Evolutionary conservation across 1,140 invertebrate species (phyloP).

Genomic region (Physella acuta): DNA sequence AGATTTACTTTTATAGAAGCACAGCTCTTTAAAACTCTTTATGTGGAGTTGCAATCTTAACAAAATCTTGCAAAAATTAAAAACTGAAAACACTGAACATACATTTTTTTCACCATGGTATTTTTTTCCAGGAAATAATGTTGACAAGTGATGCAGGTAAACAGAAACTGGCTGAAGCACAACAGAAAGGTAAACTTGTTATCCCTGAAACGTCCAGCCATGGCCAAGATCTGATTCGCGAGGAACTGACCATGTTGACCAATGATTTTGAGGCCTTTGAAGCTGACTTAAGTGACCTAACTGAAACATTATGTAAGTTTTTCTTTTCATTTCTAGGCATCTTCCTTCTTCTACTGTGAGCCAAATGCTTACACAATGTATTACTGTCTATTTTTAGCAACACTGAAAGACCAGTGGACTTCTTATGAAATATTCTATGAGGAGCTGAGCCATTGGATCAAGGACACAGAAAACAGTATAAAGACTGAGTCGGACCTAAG

Average conservation of each 20-base stretch:
- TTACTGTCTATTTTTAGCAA: no score
- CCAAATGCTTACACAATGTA: no score
- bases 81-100: no score
- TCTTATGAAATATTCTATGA: conserved; percentile 64
- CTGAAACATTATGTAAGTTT: conserved; percentile 41
- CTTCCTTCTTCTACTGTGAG: no score
- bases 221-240: conserved; percentile 76
- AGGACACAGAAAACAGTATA: conserved; percentile 87
- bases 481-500: conserved; percentile 88
- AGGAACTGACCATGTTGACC: conserved; percentile 71
- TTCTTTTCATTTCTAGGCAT: no score
- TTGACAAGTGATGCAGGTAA: conserved; percentile 39
- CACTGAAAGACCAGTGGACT: conserved; percentile 62
- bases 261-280: conserved; percentile 80
- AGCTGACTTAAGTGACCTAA: conserved; percentile 66
- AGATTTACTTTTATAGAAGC: conserved; percentile 14
- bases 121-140: conserved; percentile 46
- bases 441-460: conserved; percentile 87
- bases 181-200: conserved; percentile 42
- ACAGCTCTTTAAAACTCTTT: no score
- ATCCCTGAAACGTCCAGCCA: conserved; percentile 72
- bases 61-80: no score
- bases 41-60: no score
- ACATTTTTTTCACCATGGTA: no score
- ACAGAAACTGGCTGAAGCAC: conserved; percentile 43